phyloP scores from a whole-genome alignment of 2,888 invertebrate species.

The Lepidonotus clava region DNA sequence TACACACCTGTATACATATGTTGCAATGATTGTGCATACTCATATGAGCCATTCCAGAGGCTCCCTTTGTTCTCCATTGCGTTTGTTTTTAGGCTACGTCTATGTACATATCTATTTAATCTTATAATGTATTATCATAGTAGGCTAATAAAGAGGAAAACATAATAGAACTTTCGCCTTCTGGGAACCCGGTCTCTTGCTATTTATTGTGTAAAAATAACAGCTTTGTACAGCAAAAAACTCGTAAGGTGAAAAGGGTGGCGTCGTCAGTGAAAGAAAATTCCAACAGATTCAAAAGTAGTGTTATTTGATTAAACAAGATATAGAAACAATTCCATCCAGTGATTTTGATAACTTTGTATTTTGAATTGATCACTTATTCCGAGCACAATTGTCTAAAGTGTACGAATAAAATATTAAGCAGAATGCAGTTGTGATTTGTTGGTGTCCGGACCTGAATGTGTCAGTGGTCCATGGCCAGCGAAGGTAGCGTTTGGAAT shows the following conservation, averaged over 20 bases:
- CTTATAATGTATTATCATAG: no score
- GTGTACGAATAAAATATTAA: slow-evolving; percentile 15
- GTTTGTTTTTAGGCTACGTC: not conserved
- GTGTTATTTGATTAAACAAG: no score
- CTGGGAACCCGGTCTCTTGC: no score
- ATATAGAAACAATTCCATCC: slow-evolving; percentile 11
- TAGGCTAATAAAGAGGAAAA: no score
- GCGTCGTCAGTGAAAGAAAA: not conserved
- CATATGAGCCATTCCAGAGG: slow-evolving; percentile 41
- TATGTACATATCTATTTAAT: slow-evolving; percentile 32
- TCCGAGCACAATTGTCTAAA: not conserved
- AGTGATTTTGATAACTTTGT: not conserved
- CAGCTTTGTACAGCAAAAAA: no score
- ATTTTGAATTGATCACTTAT: not conserved
- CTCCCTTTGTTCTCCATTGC: slow-evolving; percentile 25
- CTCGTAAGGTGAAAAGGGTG: no score
- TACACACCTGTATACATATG: slow-evolving; percentile 30
- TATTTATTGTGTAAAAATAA: no score
- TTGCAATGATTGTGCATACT: slow-evolving; percentile 37
- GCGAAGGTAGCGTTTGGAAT: slow-evolving; percentile 33
- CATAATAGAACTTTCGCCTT: no score
- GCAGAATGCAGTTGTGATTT: slow-evolving; percentile 15
- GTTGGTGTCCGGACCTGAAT: not conserved
- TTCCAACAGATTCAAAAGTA: not conserved
- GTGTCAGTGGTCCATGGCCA: not conserved